A percentile compares a stretch with the other conserved stretches of the same genome.
Conservation (phyloP, 2,888 invertebrate species). For the Taphrorychus bicolor region DNA sequence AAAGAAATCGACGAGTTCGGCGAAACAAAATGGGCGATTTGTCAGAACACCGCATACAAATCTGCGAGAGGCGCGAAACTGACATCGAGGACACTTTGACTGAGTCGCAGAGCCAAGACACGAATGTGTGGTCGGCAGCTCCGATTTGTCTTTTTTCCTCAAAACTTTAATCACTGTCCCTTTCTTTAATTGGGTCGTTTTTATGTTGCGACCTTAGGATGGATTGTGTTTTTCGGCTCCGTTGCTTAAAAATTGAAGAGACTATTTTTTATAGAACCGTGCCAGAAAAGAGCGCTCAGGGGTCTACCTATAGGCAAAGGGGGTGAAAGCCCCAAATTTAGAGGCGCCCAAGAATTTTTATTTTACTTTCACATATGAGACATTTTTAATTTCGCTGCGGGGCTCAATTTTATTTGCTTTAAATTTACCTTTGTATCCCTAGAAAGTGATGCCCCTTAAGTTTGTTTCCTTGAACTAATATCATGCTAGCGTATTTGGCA, state of each 20-base stretch:
- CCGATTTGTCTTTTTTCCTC: slow-evolving; percentile 37
- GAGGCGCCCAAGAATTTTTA: no score
- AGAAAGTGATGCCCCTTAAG: no score
- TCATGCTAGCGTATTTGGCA: no score
- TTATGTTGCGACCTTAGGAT: slow-evolving; percentile 12
- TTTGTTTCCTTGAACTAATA: no score
- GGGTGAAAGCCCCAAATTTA: no score
- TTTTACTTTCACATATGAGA: no score
- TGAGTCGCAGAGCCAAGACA: slow-evolving; percentile 44
- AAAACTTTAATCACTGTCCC: slow-evolving; percentile 40
- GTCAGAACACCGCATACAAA: slow-evolving; percentile 47
- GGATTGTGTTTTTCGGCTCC: not conserved
- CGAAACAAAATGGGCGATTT: slow-evolving; percentile 42
- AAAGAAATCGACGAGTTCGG: slow-evolving; percentile 40
- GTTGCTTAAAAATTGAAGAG: not conserved
- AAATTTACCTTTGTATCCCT: no score
- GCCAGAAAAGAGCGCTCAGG: not conserved
- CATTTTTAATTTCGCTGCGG: no score
- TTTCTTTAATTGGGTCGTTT: slow-evolving; percentile 37
- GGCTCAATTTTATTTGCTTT: no score
- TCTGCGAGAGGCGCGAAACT: slow-evolving; percentile 42
- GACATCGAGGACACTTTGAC: slow-evolving; percentile 46
- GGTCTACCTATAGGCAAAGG: not conserved
- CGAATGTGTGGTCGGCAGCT: slow-evolving; percentile 48
- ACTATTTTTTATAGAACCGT: not conserved